Conservation (phyloP, 2,113 vertebrate genomes). For the Bettongia penicillata region DNA sequence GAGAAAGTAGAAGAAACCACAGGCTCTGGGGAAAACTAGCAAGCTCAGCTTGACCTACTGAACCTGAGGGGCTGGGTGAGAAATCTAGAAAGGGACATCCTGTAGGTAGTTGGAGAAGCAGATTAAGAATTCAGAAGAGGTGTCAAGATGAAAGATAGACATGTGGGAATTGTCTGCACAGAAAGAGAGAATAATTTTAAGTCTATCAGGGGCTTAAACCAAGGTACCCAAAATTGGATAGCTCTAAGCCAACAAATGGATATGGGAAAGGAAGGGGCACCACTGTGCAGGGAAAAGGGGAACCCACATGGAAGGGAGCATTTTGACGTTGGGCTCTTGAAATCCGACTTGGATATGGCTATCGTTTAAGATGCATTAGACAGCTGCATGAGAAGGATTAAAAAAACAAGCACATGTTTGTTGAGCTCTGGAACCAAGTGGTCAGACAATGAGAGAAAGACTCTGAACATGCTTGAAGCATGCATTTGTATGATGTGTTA, state of each 20-base stretch:
- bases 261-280: background rate
- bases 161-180: background rate
- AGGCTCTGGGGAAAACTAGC: background rate
- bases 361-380: background rate
- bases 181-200: background rate
- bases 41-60: background rate
- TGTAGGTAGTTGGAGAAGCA: background rate
- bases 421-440: background rate
- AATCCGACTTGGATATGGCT: background rate
- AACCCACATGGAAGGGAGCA: background rate
- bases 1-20: background rate
- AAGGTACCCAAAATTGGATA: background rate
- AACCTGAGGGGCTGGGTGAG: background rate
- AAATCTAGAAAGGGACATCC: background rate
- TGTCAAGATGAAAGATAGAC: background rate
- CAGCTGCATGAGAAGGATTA: background rate
- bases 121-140: background rate
- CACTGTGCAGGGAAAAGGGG: background rate
- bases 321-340: background rate
- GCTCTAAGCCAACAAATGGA: background rate
- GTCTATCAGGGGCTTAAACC: background rate
- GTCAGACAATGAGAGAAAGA: background rate
- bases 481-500: background rate
- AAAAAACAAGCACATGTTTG: background rate
- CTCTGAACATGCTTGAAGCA: background rate